phyloP scores from a whole-genome alignment of 2,797 vertebrate species.

The Denticeps clupeoides region DNA sequence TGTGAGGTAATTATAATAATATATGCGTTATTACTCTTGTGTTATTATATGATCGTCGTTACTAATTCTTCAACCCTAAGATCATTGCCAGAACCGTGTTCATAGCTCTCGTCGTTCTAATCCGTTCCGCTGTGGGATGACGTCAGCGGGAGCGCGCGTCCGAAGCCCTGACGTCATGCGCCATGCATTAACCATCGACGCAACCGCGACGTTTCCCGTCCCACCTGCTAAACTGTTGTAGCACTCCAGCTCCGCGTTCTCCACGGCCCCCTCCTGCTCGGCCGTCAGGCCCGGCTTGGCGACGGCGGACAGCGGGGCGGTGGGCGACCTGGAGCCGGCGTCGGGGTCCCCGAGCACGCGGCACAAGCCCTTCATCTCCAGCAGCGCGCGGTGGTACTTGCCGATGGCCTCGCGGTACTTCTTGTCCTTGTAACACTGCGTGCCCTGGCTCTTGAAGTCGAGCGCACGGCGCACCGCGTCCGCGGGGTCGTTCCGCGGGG shows the following conservation, averaged over 20 bases:
- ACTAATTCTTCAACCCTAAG: no score
- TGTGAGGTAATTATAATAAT: no score
- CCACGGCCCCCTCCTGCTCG: constrained; percentile 85
- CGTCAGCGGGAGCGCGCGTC: background rate
- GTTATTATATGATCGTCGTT: no score
- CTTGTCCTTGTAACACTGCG: constrained; percentile 97
- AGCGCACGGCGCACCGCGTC: constrained; percentile 79
- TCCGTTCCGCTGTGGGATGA: constrained; percentile 1
- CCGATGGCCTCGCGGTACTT: constrained; percentile 98
- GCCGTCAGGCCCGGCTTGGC: constrained; percentile 68
- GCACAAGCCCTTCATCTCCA: constrained; percentile 91
- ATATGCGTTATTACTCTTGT: no score
- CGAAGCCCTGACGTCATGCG: background rate
- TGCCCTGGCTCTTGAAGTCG: constrained; percentile 91
- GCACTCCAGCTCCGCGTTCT: constrained; percentile 89
- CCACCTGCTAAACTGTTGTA: constrained; percentile 97
- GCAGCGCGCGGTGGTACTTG: constrained; percentile 92
- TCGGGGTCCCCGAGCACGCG: constrained; percentile 68
- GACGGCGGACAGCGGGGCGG: constrained; percentile 43
- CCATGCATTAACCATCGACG: background rate
- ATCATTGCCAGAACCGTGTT: no score
- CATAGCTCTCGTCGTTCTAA: no score
- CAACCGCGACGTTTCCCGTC: background rate
- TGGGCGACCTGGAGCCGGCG: constrained; percentile 50
- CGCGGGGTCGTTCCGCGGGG: constrained; percentile 56